Evolutionary conservation across 2,113 vertebrate species (phyloP).

Genomic region (Todiramphus chloris): DNA sequence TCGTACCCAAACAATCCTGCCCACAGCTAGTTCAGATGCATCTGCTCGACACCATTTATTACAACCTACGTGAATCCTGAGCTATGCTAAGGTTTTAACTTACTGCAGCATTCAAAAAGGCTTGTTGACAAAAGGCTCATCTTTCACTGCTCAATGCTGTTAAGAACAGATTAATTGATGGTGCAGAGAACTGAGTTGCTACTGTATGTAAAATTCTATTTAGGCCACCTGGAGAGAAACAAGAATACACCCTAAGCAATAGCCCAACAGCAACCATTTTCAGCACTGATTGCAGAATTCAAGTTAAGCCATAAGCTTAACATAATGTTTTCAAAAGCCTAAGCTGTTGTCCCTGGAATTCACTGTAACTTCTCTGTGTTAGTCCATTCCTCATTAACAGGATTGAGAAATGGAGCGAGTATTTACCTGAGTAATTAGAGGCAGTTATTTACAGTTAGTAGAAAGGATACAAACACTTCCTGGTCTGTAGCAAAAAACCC

Average conservation of each 20-base stretch:
- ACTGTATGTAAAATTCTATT: neutral
- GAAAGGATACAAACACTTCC: neutral
- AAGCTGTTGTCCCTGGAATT: neutral
- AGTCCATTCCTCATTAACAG: neutral
- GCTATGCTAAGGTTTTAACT: neutral
- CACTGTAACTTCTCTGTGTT: neutral
- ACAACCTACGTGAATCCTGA: neutral
- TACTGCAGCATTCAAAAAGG: neutral
- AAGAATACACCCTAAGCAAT: neutral
- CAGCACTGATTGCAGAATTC: neutral
- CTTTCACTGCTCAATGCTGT: neutral
- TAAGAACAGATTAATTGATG: neutral
- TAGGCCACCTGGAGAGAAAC: neutral
- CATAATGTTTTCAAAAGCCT: neutral
- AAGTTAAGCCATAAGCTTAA: neutral
- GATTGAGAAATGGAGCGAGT: neutral
- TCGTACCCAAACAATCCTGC: constrained; percentile 47
- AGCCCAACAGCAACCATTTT: neutral
- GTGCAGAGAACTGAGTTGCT: neutral
- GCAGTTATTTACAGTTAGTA: neutral
- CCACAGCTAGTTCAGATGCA: constrained; percentile 1
- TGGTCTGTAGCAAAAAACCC: neutral
- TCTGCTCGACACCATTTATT: neutral
- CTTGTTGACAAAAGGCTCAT: neutral
- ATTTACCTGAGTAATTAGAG: neutral